A percentile compares a stretch with the other conserved stretches of the same genome.
phyloP scores from a whole-genome alignment of 2,888 invertebrate genomes.

The Anthrax anthrax region DNA sequence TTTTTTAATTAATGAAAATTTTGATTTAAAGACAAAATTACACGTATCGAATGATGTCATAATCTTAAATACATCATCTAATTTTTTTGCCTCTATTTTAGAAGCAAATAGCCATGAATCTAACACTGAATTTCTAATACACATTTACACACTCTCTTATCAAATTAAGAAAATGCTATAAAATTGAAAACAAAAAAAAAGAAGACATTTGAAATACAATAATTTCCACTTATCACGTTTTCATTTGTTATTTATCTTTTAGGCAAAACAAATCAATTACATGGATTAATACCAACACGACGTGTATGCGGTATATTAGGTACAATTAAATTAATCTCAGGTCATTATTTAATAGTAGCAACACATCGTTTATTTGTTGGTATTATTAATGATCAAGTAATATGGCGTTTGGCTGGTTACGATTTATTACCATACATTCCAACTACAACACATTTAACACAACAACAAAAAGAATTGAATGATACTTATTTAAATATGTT shows the following conservation, averaged over 20 bases:
- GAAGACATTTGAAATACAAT: no score
- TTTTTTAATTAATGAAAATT: background rate
- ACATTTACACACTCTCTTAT: no score
- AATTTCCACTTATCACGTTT: slow-evolving; percentile 2
- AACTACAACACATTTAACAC: slow-evolving; percentile 70
- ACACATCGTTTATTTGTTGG: slow-evolving; percentile 70
- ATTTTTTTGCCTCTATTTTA: no score
- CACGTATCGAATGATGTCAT: no score
- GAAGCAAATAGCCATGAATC: no score
- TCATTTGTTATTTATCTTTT: slow-evolving; percentile 10
- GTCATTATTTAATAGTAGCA: slow-evolving; percentile 76
- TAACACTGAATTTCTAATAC: no score
- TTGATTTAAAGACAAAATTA: background rate
- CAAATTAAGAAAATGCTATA: no score
- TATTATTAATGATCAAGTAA: slow-evolving; percentile 60
- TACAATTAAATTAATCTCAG: slow-evolving; percentile 66
- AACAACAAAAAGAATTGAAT: slow-evolving; percentile 72
- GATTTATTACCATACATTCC: slow-evolving; percentile 77
- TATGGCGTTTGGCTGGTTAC: slow-evolving; percentile 65
- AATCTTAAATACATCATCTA: no score
- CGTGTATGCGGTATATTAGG: slow-evolving; percentile 83
- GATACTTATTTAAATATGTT: slow-evolving; percentile 73
- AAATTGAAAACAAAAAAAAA: no score
- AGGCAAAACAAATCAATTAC: slow-evolving; percentile 47
- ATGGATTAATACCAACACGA: slow-evolving; percentile 43